Conservation (phyloP, 53 echinoderm and acorn worm genomes). For the Apostichopus leukothele region DNA sequence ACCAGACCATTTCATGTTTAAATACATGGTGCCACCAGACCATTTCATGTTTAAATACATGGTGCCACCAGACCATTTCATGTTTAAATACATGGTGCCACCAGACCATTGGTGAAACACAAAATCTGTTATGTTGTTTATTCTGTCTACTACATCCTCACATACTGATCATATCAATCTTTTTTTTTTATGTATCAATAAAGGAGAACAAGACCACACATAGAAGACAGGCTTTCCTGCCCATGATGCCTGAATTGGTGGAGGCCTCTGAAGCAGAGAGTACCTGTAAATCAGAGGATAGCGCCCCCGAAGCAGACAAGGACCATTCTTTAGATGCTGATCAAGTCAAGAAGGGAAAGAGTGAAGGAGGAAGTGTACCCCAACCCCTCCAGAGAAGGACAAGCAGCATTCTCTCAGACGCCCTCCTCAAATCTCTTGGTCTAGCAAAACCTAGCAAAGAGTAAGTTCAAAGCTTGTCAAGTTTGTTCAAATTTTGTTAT, state of each 20-base stretch:
- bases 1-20: too few species aligned
- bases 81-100: too few species aligned
- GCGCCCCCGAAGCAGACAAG: slow-evolving; percentile 2
- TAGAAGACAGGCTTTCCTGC: slow-evolving; percentile 42
- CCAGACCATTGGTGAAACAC: too few species aligned
- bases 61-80: too few species aligned
- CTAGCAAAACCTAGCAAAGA: slow-evolving; percentile 41
- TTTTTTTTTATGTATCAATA: not conserved
- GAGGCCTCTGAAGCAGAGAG: slow-evolving; percentile 78
- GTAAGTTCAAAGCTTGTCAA: not conserved
- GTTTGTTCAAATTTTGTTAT: too few species aligned
- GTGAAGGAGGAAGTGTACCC: not conserved
- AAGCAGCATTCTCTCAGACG: slow-evolving; percentile 59
- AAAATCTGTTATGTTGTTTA: too few species aligned
- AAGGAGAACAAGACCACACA: slow-evolving; percentile 85
- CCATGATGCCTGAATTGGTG: slow-evolving; percentile 78
- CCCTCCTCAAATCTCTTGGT: slow-evolving; percentile 58
- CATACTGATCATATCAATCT: too few species aligned
- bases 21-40: too few species aligned
- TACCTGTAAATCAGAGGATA: slow-evolving; percentile 47
- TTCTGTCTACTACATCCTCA: too few species aligned
- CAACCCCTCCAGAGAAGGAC: slow-evolving; percentile 35
- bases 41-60: too few species aligned
- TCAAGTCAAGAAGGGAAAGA: slow-evolving; percentile 27
- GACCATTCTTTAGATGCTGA: slow-evolving; percentile 39